Conservation (phyloP, 92 coral and sea anemone species). For the Diadumene lineata region DNA sequence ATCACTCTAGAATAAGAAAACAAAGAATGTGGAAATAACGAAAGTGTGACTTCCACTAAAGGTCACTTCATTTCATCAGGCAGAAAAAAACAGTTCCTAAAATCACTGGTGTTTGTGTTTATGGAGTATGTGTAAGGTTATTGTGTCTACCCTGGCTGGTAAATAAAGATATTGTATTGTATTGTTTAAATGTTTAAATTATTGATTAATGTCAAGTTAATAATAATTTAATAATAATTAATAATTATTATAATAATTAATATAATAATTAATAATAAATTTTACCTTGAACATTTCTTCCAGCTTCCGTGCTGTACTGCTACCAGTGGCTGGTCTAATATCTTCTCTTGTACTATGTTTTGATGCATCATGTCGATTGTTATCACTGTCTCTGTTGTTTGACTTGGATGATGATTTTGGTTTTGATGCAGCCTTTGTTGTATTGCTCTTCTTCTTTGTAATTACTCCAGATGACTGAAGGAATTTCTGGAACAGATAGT, state of each 20-base stretch:
- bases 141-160: too few species aligned
- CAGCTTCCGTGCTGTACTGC: slow-evolving; percentile 84
- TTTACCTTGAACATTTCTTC: slow-evolving; percentile 92
- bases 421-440: slow-evolving; percentile 28
- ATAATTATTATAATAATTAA: not conserved
- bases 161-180: too few species aligned
- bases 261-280: not conserved
- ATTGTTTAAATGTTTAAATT: too few species aligned
- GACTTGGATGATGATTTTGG: slow-evolving; percentile 33
- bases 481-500: slow-evolving; percentile 51
- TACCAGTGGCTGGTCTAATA: slow-evolving; percentile 75
- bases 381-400: slow-evolving; percentile 26
- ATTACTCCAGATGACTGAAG: slow-evolving; percentile 94
- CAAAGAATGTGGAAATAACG: too few species aligned
- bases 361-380: not conserved
- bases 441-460: slow-evolving; percentile 62
- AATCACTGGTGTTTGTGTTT: too few species aligned
- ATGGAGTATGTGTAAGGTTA: too few species aligned
- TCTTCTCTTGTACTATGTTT: not conserved
- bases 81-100: too few species aligned
- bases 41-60: too few species aligned
- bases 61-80: too few species aligned
- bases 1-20: slow-evolving; percentile 13
- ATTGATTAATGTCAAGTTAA: too few species aligned
- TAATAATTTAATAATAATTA: too few species aligned